Evolutionary conservation across 2,888 invertebrate genomes (phyloP).

Genomic region (Xanthorhoe designata): DNA sequence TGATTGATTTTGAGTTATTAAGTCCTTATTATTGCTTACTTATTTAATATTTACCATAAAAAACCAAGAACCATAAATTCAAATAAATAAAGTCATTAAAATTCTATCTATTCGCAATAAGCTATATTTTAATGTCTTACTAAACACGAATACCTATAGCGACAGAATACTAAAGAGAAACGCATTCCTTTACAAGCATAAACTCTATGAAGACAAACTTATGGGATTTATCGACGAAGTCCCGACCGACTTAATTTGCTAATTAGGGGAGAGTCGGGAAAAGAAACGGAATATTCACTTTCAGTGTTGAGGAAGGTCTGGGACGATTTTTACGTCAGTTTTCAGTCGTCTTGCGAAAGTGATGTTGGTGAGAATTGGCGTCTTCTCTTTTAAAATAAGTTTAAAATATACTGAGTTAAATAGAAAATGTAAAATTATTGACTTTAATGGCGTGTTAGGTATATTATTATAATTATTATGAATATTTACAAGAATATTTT

Average conservation of each 20-base stretch:
- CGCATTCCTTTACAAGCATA: slow-evolving; percentile 3
- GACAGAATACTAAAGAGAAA: background rate
- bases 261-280: slow-evolving; percentile 75
- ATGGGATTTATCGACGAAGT: slow-evolving; percentile 41
- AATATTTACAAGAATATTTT: no score
- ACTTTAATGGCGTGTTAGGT: no score
- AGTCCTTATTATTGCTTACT: no score
- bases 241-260: slow-evolving; percentile 69
- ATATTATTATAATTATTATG: no score
- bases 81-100: no score
- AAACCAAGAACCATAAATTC: no score
- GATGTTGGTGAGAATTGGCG: slow-evolving; percentile 55
- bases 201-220: slow-evolving; percentile 38
- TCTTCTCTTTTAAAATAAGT: slow-evolving; percentile 2
- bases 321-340: slow-evolving; percentile 83
- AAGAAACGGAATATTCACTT: slow-evolving; percentile 64
- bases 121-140: background rate
- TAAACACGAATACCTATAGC: no score
- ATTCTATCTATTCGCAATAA: background rate
- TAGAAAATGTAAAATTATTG: no score
- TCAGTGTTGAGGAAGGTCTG: slow-evolving; percentile 76
- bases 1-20: no score
- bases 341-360: slow-evolving; percentile 70
- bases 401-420: no score
- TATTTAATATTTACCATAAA: no score